These are phyloP conservation scores for Mystacides longicornis DNA, from an alignment of 2,888 invertebrate genomes.

Conservation along the genomic window DNA sequence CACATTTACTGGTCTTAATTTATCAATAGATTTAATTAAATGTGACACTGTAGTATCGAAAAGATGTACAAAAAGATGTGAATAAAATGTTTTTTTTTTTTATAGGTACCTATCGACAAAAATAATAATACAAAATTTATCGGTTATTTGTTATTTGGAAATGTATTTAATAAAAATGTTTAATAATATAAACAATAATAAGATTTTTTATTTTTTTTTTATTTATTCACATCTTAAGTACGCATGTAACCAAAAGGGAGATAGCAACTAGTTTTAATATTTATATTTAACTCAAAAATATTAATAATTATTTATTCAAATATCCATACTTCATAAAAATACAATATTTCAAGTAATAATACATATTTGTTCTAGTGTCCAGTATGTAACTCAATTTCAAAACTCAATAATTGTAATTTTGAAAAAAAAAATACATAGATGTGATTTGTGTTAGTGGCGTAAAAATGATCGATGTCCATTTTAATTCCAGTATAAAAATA, in stretches of 20 bases:
- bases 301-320: conserved; percentile 17
- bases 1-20: too few relatives aligned
- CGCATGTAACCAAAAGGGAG: conserved; percentile 13
- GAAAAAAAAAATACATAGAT: conserved; percentile 1
- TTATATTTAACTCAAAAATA: conserved; percentile 8
- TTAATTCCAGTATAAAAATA: neutral
- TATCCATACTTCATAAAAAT: neutral
- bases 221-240: conserved; percentile 5
- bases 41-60: too few relatives aligned
- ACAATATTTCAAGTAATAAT: neutral
- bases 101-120: neutral
- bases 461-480: neutral
- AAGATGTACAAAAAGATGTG: too few relatives aligned
- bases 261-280: conserved; percentile 13
- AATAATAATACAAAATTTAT: neutral
- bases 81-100: too few relatives aligned
- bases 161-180: conserved; percentile 17
- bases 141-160: neutral
- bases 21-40: too few relatives aligned
- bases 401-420: neutral
- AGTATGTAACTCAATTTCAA: neutral
- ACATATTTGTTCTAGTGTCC: neutral
- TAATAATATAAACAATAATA: conserved; percentile 43
- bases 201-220: conserved; percentile 37
- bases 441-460: neutral